These are phyloP conservation scores for Rhadinocentrus ornatus DNA, from an alignment of 2,797 vertebrate species.

Conservation along the genomic window DNA sequence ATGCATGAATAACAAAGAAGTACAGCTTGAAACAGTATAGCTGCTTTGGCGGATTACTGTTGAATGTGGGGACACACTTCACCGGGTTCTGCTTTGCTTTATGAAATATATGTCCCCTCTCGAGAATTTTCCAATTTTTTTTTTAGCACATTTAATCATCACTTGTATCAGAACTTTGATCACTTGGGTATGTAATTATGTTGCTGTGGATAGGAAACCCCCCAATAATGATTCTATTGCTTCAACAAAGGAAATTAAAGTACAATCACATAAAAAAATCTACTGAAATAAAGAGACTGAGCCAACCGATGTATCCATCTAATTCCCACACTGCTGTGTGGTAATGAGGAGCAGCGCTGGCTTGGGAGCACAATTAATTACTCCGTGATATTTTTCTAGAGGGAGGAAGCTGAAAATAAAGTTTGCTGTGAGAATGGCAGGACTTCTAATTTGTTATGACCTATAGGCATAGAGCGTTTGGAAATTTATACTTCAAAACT, in stretches of 20 bases:
- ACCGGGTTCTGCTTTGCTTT: slow-evolving; percentile 16
- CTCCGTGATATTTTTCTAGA: slow-evolving; percentile 55
- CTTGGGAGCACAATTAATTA: slow-evolving; percentile 68
- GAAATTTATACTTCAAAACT: slow-evolving; percentile 45
- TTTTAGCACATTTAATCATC: slow-evolving; percentile 44
- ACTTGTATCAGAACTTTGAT: slow-evolving; percentile 25
- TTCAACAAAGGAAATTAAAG: slow-evolving; percentile 70
- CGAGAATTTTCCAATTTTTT: slow-evolving; percentile 11
- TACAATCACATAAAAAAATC: slow-evolving; percentile 63
- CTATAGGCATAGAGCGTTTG: slow-evolving; percentile 58
- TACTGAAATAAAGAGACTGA: slow-evolving; percentile 53
- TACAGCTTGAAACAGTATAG: background rate
- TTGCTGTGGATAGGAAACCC: slow-evolving; percentile 25
- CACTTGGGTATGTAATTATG: slow-evolving; percentile 31
- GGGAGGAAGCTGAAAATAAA: slow-evolving; percentile 61
- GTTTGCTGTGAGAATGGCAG: slow-evolving; percentile 61
- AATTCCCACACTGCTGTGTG: slow-evolving; percentile 40
- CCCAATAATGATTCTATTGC: slow-evolving; percentile 31
- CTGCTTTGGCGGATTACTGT: slow-evolving; percentile 8
- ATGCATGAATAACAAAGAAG: slow-evolving; percentile 33
- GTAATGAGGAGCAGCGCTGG: slow-evolving; percentile 49
- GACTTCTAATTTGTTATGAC: slow-evolving; percentile 65
- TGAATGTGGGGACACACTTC: slow-evolving; percentile 16
- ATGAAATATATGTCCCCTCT: slow-evolving; percentile 23
- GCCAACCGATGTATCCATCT: slow-evolving; percentile 48